These are phyloP conservation scores for Lasaia peninsularis DNA, from an alignment of 1,140 invertebrate species.

Conservation along the genomic window DNA sequence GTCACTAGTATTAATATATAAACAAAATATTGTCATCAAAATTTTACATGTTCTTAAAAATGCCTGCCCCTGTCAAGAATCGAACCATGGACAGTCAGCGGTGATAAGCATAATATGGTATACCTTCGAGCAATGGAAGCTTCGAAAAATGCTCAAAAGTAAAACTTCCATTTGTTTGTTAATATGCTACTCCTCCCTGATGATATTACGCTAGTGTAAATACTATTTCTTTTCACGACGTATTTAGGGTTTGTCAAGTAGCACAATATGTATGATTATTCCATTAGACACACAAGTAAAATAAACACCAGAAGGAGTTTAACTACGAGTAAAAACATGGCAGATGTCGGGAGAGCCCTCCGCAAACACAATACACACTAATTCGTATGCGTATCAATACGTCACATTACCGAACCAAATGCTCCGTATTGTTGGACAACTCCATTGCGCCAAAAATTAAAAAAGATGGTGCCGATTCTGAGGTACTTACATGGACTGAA, in stretches of 20 bases:
- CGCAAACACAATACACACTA: slow-evolving; percentile 55
- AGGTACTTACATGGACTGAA: no score
- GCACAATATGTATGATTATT: slow-evolving; percentile 8
- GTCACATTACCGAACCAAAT: slow-evolving; percentile 49
- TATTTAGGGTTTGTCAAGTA: slow-evolving; percentile 7
- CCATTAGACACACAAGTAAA: slow-evolving; percentile 15
- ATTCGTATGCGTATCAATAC: slow-evolving; percentile 51
- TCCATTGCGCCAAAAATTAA: slow-evolving; percentile 6
- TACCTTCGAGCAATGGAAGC: no score
- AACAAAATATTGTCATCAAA: no score
- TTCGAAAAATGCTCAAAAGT: no score
- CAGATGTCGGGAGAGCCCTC: slow-evolving; percentile 51
- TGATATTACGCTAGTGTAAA: not conserved
- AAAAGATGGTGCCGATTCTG: no score
- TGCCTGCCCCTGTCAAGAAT: no score
- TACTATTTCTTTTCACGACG: not conserved
- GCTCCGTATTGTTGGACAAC: slow-evolving; percentile 46
- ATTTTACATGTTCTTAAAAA: no score
- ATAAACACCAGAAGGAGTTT: slow-evolving; percentile 24
- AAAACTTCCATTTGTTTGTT: no score
- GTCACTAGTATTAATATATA: no score
- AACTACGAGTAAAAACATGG: slow-evolving; percentile 51
- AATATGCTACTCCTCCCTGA: not conserved
- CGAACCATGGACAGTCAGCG: no score
- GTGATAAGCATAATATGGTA: no score